These are phyloP conservation scores for Heliconius nattereri DNA, from an alignment of 1,140 invertebrate genomes.

Conservation along the genomic window DNA sequence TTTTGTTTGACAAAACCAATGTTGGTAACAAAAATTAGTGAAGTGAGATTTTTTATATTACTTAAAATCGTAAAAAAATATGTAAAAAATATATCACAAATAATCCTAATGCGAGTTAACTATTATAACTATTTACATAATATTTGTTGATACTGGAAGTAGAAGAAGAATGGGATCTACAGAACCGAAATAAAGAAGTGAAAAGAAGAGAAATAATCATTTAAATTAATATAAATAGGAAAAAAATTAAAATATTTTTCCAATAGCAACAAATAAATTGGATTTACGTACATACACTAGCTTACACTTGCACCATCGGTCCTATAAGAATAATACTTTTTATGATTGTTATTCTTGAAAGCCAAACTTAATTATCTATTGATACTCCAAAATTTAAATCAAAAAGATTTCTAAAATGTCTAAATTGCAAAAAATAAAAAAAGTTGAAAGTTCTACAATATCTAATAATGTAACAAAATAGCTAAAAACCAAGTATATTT, in stretches of 20 bases:
- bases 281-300: neutral
- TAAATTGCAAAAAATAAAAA: too few relatives aligned
- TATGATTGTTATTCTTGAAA: neutral
- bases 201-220: neutral
- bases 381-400: neutral
- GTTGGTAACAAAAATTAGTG: conserved; percentile 57
- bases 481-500: neutral
- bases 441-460: neutral
- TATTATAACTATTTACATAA: conserved; percentile 45
- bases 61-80: conserved; percentile 34
- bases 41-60: conserved; percentile 44
- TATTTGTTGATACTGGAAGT: conserved; percentile 40
- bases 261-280: conserved; percentile 42
- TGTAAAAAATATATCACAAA: conserved; percentile 47
- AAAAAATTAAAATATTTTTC: conserved; percentile 19
- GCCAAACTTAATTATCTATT: neutral
- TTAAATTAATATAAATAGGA: conserved; percentile 10
- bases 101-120: conserved; percentile 35
- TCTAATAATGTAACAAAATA: neutral
- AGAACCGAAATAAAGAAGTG: neutral
- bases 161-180: neutral
- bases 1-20: conserved; percentile 49
- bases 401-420: neutral
- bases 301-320: conserved; percentile 16
- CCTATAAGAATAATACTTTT: neutral